Evolutionary conservation across 2,113 vertebrate species (phyloP), one percentile per base, ranked within the genome.

Genomic region (Upupa epops): DNA sequence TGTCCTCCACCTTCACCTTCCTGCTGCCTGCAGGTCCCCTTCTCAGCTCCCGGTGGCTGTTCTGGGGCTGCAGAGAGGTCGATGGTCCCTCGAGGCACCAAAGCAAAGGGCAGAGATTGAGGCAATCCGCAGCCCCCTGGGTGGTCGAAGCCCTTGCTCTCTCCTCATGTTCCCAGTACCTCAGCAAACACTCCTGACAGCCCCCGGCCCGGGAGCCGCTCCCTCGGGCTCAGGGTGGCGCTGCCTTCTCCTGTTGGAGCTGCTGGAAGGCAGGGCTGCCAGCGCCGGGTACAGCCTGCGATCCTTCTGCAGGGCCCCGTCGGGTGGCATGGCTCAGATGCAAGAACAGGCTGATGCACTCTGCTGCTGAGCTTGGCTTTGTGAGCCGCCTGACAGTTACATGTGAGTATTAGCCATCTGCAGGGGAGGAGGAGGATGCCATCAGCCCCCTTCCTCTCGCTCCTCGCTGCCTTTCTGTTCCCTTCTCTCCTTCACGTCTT

Each of bases 341-440:
- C 82, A 80, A 54, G 70, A 72, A 68, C 69, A 86, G 61, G 76
- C 92, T 83, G 94, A 81, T 58, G 85, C 86, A 32, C 64, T 75
- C 82, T 60, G 81, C 86, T 89, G 82, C 51, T 8, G 78, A 90
- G 93, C 92, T 94, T 83, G 93, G 80, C 85, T 60, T 55, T 45
- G 88, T 32, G 77, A 70, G 28, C 4, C 4, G 70, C 86, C 60
- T 91, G 89, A 70, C 94, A 83, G 86, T 28, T 89, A 37, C 85
- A n/a, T 54, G 26, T 64, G 87, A 95, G 83, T 86, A 86, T 81
- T 61, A 73, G 74, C 92, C 96, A 95, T 96, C 91, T 94, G 94
- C 60, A 58, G 85, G 86, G 18, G n/a, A 68, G 45, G 88, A 55
- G 71, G 64, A 72, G n/a, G 32, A 45, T 64, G 86, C 70, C 56